These are phyloP conservation scores for Netelia virgata DNA, from an alignment of 2,888 invertebrate species.

Conservation along the genomic window DNA sequence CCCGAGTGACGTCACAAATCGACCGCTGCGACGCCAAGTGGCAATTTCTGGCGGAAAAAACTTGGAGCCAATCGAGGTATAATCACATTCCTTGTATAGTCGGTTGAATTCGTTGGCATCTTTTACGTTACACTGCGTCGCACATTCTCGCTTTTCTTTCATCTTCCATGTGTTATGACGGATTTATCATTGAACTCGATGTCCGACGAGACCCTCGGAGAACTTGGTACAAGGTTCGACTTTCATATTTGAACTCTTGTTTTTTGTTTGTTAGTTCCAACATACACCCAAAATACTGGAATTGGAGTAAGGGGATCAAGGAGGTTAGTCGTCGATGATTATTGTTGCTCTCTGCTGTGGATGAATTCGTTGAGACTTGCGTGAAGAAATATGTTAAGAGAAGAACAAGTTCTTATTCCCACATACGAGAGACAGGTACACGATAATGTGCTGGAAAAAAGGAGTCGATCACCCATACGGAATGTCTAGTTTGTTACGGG, in stretches of 20 bases:
- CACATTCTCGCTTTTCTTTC: conserved; percentile 54
- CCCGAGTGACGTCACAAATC: too few relatives aligned
- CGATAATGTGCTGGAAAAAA: background rate
- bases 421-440: background rate
- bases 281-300: conserved; percentile 3
- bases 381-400: background rate
- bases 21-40: too few relatives aligned
- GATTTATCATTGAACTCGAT: conserved; percentile 53
- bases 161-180: conserved; percentile 32
- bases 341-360: background rate
- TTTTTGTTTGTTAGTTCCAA: background rate
- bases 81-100: too few relatives aligned
- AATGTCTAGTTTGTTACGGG: conserved; percentile 47
- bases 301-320: conserved; percentile 36
- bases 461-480: conserved; percentile 37
- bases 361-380: background rate
- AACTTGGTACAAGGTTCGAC: conserved; percentile 60
- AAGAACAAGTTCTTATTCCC: background rate
- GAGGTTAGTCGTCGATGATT: background rate
- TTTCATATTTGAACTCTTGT: conserved; percentile 29
- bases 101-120: too few relatives aligned
- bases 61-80: too few relatives aligned
- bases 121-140: too few relatives aligned
- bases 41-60: too few relatives aligned
- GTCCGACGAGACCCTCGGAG: conserved; percentile 1